Evolutionary conservation across 2,797 vertebrate species (phyloP).

Genomic region (Channa striata): DNA sequence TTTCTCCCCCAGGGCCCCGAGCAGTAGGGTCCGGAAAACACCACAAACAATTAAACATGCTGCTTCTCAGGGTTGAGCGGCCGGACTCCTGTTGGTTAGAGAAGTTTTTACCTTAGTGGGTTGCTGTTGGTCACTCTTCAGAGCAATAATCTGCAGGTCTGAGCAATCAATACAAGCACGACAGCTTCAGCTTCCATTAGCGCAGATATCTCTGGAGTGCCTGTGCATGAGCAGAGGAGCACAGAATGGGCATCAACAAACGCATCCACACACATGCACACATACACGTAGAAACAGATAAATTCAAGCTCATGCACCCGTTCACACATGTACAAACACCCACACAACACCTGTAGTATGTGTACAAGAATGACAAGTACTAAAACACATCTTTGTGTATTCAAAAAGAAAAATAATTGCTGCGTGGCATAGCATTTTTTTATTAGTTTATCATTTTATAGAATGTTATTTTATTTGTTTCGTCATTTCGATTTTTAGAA

Average conservation of each 20-base stretch:
- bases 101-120: constrained; percentile 79
- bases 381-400: not conserved
- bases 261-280: constrained; percentile 50
- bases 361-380: not conserved
- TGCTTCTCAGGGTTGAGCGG: constrained; percentile 77
- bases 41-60: constrained; percentile 89
- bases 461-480: not conserved
- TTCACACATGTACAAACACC: constrained; percentile 45
- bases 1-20: constrained; percentile 81
- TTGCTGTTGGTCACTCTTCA: constrained; percentile 87
- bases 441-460: not conserved
- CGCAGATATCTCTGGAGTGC: constrained; percentile 80
- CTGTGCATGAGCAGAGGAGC: constrained; percentile 81
- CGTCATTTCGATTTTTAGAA: no score
- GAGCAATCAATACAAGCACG: constrained; percentile 85
- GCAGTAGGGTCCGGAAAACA: constrained; percentile 80
- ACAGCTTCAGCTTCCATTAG: constrained; percentile 84
- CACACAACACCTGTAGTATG: constrained; percentile 16
- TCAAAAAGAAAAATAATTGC: not conserved
- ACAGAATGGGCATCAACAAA: constrained; percentile 72
- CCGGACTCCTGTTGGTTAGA: constrained; percentile 73
- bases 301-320: constrained; percentile 68
- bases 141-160: constrained; percentile 86
- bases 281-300: constrained; percentile 44
- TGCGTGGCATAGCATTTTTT: not conserved